Evolutionary conservation across 2,113 vertebrate genomes (phyloP).

Genomic region (Orientallactaga bullata): DNA sequence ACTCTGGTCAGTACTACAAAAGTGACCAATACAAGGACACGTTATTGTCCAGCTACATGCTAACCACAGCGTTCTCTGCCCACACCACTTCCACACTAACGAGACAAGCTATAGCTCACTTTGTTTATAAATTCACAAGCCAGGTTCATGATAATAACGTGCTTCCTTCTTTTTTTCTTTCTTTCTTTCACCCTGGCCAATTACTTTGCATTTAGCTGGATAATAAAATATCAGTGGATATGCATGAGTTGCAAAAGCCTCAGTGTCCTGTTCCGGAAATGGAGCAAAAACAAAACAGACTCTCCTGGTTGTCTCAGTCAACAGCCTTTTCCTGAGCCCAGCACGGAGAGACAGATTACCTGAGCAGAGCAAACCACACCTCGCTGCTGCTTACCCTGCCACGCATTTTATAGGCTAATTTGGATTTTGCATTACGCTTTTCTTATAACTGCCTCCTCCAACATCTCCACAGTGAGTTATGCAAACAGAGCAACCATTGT

Average conservation of each 20-base stretch:
- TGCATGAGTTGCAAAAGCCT: not conserved
- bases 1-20: not conserved
- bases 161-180: not conserved
- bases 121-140: not conserved
- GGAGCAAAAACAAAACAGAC: not conserved
- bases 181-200: not conserved
- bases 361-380: not conserved
- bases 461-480: not conserved
- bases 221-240: not conserved
- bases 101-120: not conserved
- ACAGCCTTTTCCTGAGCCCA: not conserved
- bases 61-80: not conserved
- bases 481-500: not conserved
- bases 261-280: slow-evolving; percentile 18
- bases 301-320: not conserved
- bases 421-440: slow-evolving; percentile 63
- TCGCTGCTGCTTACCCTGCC: not conserved
- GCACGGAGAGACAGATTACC: not conserved
- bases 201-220: slow-evolving; percentile 20
- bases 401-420: not conserved
- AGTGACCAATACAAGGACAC: not conserved
- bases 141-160: not conserved
- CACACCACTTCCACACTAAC: not conserved
- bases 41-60: not conserved
- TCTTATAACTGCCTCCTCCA: slow-evolving; percentile 33